These are phyloP conservation scores for Samia ricini DNA, from an alignment of 1,140 invertebrate species.

Conservation along the genomic window DNA sequence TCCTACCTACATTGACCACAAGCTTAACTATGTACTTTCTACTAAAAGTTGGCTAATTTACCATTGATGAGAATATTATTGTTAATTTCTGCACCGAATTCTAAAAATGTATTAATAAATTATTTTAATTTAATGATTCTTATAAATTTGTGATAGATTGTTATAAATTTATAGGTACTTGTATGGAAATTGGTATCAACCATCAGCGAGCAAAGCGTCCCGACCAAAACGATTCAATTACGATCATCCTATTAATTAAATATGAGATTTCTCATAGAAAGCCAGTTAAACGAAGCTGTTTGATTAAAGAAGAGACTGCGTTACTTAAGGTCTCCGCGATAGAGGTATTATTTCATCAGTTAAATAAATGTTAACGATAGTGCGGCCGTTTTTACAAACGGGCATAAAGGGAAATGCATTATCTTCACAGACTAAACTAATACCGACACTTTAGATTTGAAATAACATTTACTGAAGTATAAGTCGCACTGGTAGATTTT, in stretches of 20 bases:
- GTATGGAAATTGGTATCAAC: constrained; percentile 36
- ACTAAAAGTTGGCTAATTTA: neutral
- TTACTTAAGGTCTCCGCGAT: constrained; percentile 55
- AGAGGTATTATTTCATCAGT: constrained; percentile 43
- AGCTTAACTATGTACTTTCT: constrained; percentile 23
- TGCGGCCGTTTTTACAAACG: constrained; percentile 36
- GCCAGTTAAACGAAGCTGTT: constrained; percentile 55
- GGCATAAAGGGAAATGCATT: constrained; percentile 29
- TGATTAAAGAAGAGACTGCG: constrained; percentile 54
- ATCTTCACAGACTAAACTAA: constrained; percentile 42
- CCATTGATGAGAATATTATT: neutral
- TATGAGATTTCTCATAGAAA: constrained; percentile 45
- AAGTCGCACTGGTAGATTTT: constrained; percentile 18
- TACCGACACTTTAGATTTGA: constrained; percentile 43
- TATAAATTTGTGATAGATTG: neutral
- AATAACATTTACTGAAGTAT: constrained; percentile 26
- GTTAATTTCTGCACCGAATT: neutral
- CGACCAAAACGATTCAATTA: constrained; percentile 41
- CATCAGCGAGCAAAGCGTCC: constrained; percentile 27
- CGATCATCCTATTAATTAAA: constrained; percentile 53
- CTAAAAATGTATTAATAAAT: neutral
- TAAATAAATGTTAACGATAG: constrained; percentile 51
- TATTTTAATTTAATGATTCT: neutral
- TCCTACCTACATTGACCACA: constrained; percentile 39
- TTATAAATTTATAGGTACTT: constrained; percentile 10